A percentile compares a stretch with the other conserved stretches of the same genome.
Conservation (phyloP, 1,140 invertebrate genomes). For the Charaxes varanes region DNA sequence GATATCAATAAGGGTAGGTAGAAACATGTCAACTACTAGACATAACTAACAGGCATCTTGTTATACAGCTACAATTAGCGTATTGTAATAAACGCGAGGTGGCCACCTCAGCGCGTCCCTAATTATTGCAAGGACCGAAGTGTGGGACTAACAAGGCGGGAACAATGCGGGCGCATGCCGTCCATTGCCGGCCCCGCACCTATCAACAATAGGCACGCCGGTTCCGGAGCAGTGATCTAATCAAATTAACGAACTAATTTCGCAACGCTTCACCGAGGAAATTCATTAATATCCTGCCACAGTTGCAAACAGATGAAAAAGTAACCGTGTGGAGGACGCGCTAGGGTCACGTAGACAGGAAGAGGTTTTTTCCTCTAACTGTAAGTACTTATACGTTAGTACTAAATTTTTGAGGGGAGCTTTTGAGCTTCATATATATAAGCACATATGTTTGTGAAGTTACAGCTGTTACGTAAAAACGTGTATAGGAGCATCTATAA, state of each 20-base stretch:
- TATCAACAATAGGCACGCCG: conserved; percentile 35
- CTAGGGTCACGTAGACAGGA: conserved; percentile 17
- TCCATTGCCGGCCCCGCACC: conserved; percentile 24
- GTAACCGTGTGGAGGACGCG: conserved; percentile 23
- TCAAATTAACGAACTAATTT: conserved; percentile 64
- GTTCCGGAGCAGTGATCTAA: conserved; percentile 43
- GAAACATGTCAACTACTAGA: no score
- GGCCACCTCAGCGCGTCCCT: conserved; percentile 28
- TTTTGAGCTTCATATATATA: no score
- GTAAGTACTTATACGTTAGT: conserved; percentile 30
- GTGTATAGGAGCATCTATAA: no score
- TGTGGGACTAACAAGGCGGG: conserved; percentile 24
- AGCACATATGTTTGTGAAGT: no score
- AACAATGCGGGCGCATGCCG: conserved; percentile 12
- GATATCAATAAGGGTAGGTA: no score
- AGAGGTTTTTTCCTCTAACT: conserved; percentile 25
- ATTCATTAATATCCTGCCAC: conserved; percentile 68
- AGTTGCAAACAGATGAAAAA: conserved; percentile 46
- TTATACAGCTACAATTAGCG: conserved; percentile 20
- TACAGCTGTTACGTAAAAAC: no score
- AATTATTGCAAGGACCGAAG: conserved; percentile 26
- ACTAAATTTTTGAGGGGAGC: no score
- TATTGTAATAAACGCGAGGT: conserved; percentile 24
- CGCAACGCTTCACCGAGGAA: conserved; percentile 49
- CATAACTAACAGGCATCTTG: conserved; percentile 22